A percentile compares a stretch with the other conserved stretches of the same genome.
phyloP scores from a whole-genome alignment of 2,113 vertebrate species.

The Macroglossus sobrinus region DNA sequence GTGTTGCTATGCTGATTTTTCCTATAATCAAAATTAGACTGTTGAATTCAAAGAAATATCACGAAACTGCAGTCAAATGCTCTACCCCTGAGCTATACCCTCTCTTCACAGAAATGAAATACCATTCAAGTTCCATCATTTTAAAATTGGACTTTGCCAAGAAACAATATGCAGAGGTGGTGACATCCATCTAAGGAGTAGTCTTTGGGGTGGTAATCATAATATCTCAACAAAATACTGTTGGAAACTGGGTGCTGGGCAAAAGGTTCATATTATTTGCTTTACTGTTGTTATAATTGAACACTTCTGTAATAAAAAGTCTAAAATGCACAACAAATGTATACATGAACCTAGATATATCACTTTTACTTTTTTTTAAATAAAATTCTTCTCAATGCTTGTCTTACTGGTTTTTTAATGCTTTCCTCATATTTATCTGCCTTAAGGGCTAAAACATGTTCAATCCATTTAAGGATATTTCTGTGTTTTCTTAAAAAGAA shows the following conservation, averaged over 20 bases:
- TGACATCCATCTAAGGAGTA: background rate
- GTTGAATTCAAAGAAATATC: background rate
- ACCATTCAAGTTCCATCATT: background rate
- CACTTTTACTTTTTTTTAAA: background rate
- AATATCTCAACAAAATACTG: background rate
- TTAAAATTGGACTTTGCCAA: background rate
- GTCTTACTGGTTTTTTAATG: constrained; percentile 32
- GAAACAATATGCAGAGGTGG: background rate
- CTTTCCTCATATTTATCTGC: constrained; percentile 6
- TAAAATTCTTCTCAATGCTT: background rate
- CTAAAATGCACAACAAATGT: background rate
- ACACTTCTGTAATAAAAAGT: background rate
- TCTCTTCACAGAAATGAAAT: background rate
- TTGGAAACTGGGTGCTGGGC: background rate
- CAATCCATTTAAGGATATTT: constrained; percentile 51
- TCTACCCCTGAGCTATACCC: too few species aligned
- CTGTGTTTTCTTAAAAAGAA: constrained; percentile 44
- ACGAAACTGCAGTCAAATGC: background rate
- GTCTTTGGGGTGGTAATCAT: background rate
- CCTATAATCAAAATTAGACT: background rate
- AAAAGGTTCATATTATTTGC: background rate
- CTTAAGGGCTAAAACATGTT: constrained; percentile 41
- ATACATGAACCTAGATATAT: background rate
- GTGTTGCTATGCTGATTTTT: background rate
- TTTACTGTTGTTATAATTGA: background rate